Base-by-base conservation (phyloP, 2,888 invertebrate species). In the Trypoxylon attenuatum region DNA sequence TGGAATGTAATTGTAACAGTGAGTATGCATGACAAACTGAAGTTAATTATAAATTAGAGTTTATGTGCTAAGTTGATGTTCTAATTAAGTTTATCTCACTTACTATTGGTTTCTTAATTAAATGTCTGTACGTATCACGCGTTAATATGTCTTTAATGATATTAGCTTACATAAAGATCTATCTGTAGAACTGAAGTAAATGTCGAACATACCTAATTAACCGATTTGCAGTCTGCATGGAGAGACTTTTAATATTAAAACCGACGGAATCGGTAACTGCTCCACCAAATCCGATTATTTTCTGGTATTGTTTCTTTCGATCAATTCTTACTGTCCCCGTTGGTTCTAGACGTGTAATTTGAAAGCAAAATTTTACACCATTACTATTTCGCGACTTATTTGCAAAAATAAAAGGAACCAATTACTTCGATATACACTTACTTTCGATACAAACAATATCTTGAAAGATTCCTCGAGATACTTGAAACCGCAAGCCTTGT, bases 201-300 rank as follows among this genome's bases (percentile, higher is more conserved):
- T n/a, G n/a, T n/a, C n/a, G n/a, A n/a, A n/a, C n/a, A n/a, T n/a
- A 33, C 33, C 2, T 4, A 33, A 33, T n/a, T 10, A 33, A 33
- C 13, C 0, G 6, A 33, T 33, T 13, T 10, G n/a, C 33, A 3
- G 33, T 1, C 13, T 1, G n/a, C 5, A 1, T 3, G 33, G 33
- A n/a, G 79, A 92, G 95, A 10, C 88, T 89, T 3, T 89, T 87
- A 81, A 95, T 91, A 84, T 94, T 94, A 15, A 94, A 91, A 0
- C 92, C 92, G 1, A 90, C 88, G 1, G 88, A 39, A 55, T 93
- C 93, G 0, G 96, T 96, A 64, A 96, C 94, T 0, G 96, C 94
- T 0, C 95, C 96, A 0, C 97, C 97, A 84, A 95, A 96, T 0
- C 96, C 96, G 63, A 91, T 85, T 13, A 97, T 92, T 5, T 5